A percentile compares a stretch with the other conserved stretches of the same genome.
Evolutionary conservation across 2,113 vertebrate genomes (phyloP).

Genomic region (Numida meleagris): DNA sequence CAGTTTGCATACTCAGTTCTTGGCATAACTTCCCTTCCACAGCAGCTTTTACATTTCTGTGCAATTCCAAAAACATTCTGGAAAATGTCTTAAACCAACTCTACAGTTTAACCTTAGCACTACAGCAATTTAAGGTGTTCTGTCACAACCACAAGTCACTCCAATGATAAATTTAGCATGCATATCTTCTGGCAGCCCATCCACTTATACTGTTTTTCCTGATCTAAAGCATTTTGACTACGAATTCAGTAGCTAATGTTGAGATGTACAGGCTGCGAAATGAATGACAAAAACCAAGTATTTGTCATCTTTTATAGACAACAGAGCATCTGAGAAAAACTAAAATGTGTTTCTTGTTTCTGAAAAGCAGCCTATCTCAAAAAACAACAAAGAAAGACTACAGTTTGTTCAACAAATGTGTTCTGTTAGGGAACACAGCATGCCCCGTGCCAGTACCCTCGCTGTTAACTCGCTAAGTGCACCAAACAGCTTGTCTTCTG

Average conservation of each 20-base stretch:
- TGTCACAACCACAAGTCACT: not conserved
- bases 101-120: not conserved
- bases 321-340: not conserved
- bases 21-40: not conserved
- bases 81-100: not conserved
- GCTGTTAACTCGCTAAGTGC: not conserved
- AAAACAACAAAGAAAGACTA: not conserved
- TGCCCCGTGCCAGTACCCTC: accelerated
- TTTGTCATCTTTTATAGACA: not conserved
- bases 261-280: not conserved
- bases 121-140: not conserved
- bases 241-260: not conserved
- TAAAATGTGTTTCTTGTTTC: not conserved
- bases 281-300: not conserved
- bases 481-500: accelerated
- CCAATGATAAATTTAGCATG: not conserved
- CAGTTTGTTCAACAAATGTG: not conserved
- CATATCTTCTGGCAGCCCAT: not conserved
- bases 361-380: not conserved
- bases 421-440: not conserved
- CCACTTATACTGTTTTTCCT: not conserved
- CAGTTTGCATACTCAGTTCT: not conserved
- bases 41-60: not conserved
- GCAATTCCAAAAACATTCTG: not conserved
- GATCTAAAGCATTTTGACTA: not conserved